These are phyloP conservation scores for Empidonax alnorum DNA, from an alignment of 2,113 vertebrate genomes.

Conservation along the genomic window DNA sequence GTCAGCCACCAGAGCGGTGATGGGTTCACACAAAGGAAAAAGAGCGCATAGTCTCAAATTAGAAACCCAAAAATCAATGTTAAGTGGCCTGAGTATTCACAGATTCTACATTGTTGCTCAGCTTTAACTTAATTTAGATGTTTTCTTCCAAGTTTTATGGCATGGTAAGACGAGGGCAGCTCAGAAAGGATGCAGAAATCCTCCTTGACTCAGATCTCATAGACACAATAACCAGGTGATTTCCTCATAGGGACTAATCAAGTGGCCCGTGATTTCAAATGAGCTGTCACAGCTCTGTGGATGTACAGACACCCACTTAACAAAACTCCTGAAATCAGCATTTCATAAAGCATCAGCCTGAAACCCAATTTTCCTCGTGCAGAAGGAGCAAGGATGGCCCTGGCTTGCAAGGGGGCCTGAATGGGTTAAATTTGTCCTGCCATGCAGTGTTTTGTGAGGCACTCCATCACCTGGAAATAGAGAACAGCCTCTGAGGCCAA, in stretches of 20 bases:
- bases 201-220: not conserved
- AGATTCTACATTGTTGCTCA: not conserved
- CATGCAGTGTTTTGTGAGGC: not conserved
- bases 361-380: not conserved
- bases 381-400: not conserved
- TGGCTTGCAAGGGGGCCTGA: fast-evolving
- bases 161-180: not conserved
- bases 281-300: not conserved
- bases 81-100: not conserved
- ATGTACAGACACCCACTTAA: not conserved
- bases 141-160: not conserved
- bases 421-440: not conserved
- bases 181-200: not conserved
- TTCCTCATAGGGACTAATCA: not conserved
- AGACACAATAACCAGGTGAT: not conserved
- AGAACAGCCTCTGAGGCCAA: not conserved
- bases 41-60: not conserved
- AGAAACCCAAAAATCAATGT: slow-evolving; percentile 6
- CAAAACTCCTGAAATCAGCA: not conserved
- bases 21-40: not conserved
- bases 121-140: slow-evolving; percentile 15
- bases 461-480: not conserved
- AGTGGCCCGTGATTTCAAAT: not conserved
- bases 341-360: not conserved
- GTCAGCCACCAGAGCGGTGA: not conserved